Percentiles rank a stretch among this genome's conserved stretches.
These are phyloP conservation scores for Carapus acus DNA, from an alignment of 2,797 vertebrate species.

Conservation along the genomic window DNA sequence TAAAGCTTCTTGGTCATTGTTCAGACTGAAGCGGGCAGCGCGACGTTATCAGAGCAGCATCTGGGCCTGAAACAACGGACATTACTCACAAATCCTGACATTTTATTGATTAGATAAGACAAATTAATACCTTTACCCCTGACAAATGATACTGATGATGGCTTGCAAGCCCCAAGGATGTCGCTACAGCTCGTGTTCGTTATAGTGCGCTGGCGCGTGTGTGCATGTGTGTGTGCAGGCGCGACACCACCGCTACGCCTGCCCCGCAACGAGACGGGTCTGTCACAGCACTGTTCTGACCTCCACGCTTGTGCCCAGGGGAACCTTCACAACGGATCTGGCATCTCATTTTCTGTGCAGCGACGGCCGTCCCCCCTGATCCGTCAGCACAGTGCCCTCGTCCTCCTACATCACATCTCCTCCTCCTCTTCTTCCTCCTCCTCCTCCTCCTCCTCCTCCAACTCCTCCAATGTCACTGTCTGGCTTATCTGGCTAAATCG, in stretches of 20 bases:
- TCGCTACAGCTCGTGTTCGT: no score
- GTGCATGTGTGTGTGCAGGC: conserved; percentile 24
- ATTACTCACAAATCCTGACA: no score
- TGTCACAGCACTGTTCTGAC: conserved; percentile 66
- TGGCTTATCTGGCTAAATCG: conserved; percentile 39
- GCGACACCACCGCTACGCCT: conserved; percentile 39
- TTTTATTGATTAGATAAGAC: no score
- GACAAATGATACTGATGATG: no score
- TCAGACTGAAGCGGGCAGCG: no score
- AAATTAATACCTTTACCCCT: no score
- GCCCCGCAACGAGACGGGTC: conserved; percentile 45
- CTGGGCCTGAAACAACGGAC: no score
- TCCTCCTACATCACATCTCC: conserved; percentile 70
- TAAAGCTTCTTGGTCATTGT: no score
- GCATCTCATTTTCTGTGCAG: conserved; percentile 63
- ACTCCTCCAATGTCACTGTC: conserved; percentile 18
- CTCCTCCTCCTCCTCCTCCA: not conserved
- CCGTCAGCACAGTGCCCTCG: conserved; percentile 66
- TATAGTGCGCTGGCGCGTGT: no score
- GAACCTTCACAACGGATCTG: conserved; percentile 77
- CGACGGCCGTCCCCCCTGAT: conserved; percentile 73
- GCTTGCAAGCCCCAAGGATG: no score
- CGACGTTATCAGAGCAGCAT: no score
- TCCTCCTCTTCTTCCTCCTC: conserved; percentile 34
- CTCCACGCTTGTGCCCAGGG: conserved; percentile 70